Percentiles rank a stretch among this genome's conserved stretches.
These are phyloP conservation scores for Atopsyche davidsoni DNA, from an alignment of 1,140 invertebrate genomes.

Conservation along the genomic window DNA sequence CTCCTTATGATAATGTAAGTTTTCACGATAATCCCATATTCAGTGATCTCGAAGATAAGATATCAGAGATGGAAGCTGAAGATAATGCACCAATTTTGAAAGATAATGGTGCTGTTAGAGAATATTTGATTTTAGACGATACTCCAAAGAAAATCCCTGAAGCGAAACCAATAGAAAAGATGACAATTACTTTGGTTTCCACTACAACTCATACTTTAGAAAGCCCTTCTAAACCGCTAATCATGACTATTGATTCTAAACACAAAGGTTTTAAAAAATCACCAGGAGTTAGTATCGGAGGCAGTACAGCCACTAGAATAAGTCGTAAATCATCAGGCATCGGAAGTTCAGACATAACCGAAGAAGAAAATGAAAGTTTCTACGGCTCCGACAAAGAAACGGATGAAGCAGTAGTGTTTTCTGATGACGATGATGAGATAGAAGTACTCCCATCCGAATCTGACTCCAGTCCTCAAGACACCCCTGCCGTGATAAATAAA, in stretches of 20 bases:
- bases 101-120: constrained; percentile 36
- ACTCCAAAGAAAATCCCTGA: too few relatives aligned
- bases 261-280: constrained; percentile 30
- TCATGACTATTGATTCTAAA: constrained; percentile 30
- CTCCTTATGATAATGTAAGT: constrained; percentile 13
- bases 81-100: constrained; percentile 31
- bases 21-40: constrained; percentile 18
- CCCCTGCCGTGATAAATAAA: constrained; percentile 7
- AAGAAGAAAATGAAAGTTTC: constrained; percentile 48
- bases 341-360: constrained; percentile 39
- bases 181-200: too few relatives aligned
- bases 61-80: constrained; percentile 23
- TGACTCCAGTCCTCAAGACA: constrained; percentile 4
- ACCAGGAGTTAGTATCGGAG: constrained; percentile 19
- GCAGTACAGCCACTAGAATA: constrained; percentile 23
- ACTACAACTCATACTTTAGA: too few relatives aligned
- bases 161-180: too few relatives aligned
- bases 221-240: not conserved
- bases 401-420: constrained; percentile 63
- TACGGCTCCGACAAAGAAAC: constrained; percentile 60
- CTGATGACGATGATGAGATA: constrained; percentile 53
- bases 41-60: constrained; percentile 20
- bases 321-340: constrained; percentile 32
- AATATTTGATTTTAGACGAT: constrained; percentile 39
- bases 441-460: constrained; percentile 39